Percentiles rank a stretch among this genome's conserved stretches.
These are phyloP conservation scores for Aurelia coerulea DNA, from an alignment of 30 jellyfish, hydroid and myxozoan species.

Conservation along the genomic window DNA sequence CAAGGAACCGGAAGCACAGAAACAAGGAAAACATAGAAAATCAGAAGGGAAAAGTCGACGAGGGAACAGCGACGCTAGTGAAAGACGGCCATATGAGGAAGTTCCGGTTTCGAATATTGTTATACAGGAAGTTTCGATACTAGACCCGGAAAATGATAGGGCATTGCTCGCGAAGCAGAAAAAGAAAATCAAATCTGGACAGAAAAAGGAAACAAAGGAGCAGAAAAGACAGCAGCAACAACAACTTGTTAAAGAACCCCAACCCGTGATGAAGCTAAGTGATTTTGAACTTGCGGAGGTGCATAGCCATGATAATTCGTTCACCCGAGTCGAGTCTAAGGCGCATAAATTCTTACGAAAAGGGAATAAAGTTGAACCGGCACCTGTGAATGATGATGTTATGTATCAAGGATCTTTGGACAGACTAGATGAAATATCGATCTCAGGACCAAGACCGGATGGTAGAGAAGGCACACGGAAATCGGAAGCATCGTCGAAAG, in stretches of 20 bases:
- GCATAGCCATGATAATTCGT: conserved; percentile 24
- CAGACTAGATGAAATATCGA: conserved; percentile 90
- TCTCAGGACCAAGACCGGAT: conserved; percentile 97
- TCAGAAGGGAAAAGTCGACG: conserved; percentile 56
- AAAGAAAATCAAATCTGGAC: conserved; percentile 22
- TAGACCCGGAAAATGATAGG: conserved; percentile 55
- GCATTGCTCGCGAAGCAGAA: conserved; percentile 18
- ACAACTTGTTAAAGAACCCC: conserved; percentile 17
- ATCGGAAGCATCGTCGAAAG: conserved; percentile 19
- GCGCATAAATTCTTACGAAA: conserved; percentile 51
- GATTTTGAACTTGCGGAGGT: conserved; percentile 28
- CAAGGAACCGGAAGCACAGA: conserved; percentile 32
- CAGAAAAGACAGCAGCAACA: conserved; percentile 34
- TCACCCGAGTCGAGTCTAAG: conserved; percentile 66
- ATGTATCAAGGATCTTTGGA: conserved; percentile 64
- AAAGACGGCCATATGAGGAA: conserved; percentile 57
- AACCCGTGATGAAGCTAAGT: conserved; percentile 29
- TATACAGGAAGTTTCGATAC: conserved; percentile 55
- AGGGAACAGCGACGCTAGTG: conserved; percentile 46
- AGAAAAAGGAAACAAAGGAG: conserved; percentile 45
- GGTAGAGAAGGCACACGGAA: conserved; percentile 53
- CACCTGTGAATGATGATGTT: conserved; percentile 27
- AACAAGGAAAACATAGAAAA: conserved; percentile 53
- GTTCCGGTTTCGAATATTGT: conserved; percentile 68
- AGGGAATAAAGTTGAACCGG: conserved; percentile 76